A percentile compares a stretch with the other conserved stretches of the same genome.
Conservation (phyloP, 2,797 vertebrate species). For the Hybognathus amarus region DNA sequence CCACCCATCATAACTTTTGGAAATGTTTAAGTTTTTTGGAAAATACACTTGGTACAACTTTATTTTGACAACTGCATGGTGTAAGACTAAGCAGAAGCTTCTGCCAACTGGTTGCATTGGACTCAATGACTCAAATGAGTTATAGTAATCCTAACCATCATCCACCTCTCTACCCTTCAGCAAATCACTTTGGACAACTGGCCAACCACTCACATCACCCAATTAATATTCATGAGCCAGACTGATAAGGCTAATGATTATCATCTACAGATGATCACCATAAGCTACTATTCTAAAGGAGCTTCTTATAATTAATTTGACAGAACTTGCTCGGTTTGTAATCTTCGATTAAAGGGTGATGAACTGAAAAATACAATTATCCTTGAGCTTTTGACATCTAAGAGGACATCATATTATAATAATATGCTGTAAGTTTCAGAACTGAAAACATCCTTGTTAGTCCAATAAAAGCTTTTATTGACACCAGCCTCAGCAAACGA, state of each 20-base stretch:
- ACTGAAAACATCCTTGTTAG: no score
- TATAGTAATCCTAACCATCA: not conserved
- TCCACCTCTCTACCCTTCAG: not conserved
- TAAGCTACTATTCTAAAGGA: slow-evolving; percentile 2
- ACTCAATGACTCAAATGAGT: not conserved
- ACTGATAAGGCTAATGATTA: not conserved
- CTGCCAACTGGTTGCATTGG: not conserved
- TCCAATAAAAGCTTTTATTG: no score
- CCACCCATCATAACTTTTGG: not conserved
- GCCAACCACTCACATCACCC: not conserved
- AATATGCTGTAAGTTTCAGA: no score
- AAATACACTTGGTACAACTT: not conserved
- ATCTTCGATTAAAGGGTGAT: not conserved
- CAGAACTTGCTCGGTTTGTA: not conserved
- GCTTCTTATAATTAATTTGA: not conserved
- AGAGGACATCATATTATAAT: no score
- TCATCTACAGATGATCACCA: not conserved
- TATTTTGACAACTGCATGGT: not conserved
- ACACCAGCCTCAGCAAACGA: no score
- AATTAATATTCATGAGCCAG: slow-evolving; percentile 13
- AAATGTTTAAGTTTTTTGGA: not conserved
- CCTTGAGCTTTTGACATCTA: no score
- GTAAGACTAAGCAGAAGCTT: not conserved
- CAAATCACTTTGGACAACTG: not conserved
- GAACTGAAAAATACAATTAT: no score